Conservation (phyloP, 2,113 vertebrate genomes). For the Chaenocephalus aceratus region DNA sequence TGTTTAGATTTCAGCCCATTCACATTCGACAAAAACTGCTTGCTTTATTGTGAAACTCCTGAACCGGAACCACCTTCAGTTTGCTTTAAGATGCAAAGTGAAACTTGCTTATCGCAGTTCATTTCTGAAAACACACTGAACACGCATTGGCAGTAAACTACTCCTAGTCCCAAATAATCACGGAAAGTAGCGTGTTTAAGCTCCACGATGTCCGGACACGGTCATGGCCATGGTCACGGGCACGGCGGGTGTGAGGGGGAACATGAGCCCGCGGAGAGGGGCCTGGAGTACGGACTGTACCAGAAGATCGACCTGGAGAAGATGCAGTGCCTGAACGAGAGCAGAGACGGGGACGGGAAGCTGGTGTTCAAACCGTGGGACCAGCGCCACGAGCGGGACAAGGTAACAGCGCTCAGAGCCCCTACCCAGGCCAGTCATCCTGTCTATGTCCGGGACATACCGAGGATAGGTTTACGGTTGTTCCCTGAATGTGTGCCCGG, state of each 20-base stretch:
- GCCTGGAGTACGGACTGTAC: slow-evolving; percentile 91
- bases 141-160: fast-evolving
- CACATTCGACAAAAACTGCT: background rate
- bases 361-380: slow-evolving; percentile 97
- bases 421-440: fast-evolving
- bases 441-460: background rate
- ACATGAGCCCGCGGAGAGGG: slow-evolving; percentile 90
- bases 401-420: slow-evolving; percentile 78
- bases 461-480: no score
- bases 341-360: slow-evolving; percentile 91
- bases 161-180: background rate
- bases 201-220: slow-evolving; percentile 82
- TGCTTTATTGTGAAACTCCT: slow-evolving; percentile 46
- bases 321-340: slow-evolving; percentile 96
- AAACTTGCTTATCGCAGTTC: slow-evolving; percentile 48
- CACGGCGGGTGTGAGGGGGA: slow-evolving; percentile 83
- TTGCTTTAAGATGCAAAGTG: slow-evolving; percentile 34
- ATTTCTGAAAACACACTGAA: background rate
- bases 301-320: slow-evolving; percentile 91
- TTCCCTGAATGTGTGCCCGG: background rate
- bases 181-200: background rate
- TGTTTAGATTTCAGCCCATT: background rate
- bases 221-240: slow-evolving; percentile 66
- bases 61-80: background rate
- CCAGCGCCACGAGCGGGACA: slow-evolving; percentile 86